Conservation (phyloP, 2,888 invertebrate genomes). For the Pseudococcus viburni region DNA sequence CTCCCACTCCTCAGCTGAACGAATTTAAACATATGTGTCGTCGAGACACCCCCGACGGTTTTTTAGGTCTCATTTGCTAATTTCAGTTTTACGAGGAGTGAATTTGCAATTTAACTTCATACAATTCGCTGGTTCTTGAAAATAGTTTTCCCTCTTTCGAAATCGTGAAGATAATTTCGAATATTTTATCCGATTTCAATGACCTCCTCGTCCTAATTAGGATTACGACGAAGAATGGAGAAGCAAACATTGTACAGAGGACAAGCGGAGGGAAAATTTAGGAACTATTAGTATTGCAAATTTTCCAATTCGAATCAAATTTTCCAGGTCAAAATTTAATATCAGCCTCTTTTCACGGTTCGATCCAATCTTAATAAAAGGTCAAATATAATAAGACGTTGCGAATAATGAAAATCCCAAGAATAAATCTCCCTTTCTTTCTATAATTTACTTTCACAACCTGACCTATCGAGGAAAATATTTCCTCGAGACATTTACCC, state of each 20-base stretch:
- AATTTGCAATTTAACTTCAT: slow-evolving; percentile 4
- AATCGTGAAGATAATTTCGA: not conserved
- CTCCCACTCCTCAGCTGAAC: not conserved
- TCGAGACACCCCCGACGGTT: not conserved
- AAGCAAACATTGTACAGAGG: too few species aligned
- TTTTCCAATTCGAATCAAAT: too few species aligned
- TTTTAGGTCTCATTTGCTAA: not conserved
- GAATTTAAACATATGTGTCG: not conserved
- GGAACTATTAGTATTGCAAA: too few species aligned
- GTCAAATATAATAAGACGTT: too few species aligned
- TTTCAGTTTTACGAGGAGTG: not conserved
- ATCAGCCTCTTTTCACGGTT: too few species aligned
- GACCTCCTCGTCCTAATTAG: too few species aligned
- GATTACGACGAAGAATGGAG: too few species aligned
- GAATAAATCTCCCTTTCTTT: not conserved
- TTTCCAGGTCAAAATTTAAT: too few species aligned
- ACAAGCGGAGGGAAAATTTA: too few species aligned
- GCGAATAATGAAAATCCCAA: not conserved
- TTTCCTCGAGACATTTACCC: not conserved
- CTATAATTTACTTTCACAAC: not conserved
- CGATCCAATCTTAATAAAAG: too few species aligned
- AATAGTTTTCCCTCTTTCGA: not conserved
- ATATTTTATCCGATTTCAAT: too few species aligned
- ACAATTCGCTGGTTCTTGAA: not conserved
- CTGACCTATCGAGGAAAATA: not conserved